Conservation (phyloP, 2,888 invertebrate genomes). For the Metallyticus violacea region DNA sequence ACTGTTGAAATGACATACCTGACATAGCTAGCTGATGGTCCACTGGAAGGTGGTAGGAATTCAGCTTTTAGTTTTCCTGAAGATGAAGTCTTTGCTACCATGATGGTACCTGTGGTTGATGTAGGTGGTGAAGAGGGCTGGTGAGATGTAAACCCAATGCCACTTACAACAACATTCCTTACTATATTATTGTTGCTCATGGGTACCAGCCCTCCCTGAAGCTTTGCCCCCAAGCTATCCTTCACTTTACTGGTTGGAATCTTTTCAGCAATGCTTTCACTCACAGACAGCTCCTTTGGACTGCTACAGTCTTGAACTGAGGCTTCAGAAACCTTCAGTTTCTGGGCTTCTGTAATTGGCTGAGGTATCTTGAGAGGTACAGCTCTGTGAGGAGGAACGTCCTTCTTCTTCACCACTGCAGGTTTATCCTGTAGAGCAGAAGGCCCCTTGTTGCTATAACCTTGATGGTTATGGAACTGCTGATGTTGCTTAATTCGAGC, state of each 20-base stretch:
- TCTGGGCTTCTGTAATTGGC: neutral
- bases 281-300: neutral
- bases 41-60: constrained; percentile 47
- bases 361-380: neutral
- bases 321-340: neutral
- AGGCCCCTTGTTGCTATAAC: neutral
- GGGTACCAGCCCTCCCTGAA: neutral
- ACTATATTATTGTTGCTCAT: constrained; percentile 41
- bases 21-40: constrained; percentile 46
- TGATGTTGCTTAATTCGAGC: constrained; percentile 64
- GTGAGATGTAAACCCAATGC: constrained; percentile 50
- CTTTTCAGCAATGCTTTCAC: neutral
- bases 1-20: constrained; percentile 40
- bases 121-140: constrained; percentile 6
- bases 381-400: neutral
- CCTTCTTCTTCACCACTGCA: neutral
- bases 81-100: neutral
- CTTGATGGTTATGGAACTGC: constrained; percentile 12
- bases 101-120: neutral
- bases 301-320: neutral
- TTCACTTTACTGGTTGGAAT: neutral
- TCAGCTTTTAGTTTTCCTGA: constrained; percentile 46
- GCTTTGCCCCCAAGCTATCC: neutral
- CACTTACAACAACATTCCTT: constrained; percentile 62
- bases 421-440: neutral